Percentiles rank a stretch among this genome's conserved stretches.
These are phyloP conservation scores for Acrocephalus arundinaceus DNA, from an alignment of 2,113 vertebrate species.

Conservation along the genomic window DNA sequence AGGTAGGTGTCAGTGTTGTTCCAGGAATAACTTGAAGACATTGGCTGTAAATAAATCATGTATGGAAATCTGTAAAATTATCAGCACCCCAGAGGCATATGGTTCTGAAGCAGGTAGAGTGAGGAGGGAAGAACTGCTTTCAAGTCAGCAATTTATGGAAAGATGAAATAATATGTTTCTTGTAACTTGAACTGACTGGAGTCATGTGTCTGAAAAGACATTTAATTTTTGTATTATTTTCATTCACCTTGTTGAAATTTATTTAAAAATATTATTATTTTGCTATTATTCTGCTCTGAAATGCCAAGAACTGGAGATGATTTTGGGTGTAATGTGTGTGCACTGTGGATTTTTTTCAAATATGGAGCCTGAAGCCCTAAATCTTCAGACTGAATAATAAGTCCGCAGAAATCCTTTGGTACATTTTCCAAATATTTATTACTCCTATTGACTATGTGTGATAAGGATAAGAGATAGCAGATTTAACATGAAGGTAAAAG, in stretches of 20 bases:
- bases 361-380: neutral
- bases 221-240: neutral
- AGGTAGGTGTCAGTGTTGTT: neutral
- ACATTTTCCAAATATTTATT: neutral
- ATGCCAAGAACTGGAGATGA: neutral
- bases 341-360: neutral
- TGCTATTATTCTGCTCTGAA: neutral
- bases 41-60: neutral
- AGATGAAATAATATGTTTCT: neutral
- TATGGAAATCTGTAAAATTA: neutral
- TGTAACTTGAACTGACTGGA: neutral
- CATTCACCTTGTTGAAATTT: neutral
- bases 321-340: neutral
- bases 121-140: neutral
- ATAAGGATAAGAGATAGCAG: neutral
- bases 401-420: neutral
- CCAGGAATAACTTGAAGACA: neutral
- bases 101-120: neutral
- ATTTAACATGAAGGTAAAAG: neutral
- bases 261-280: neutral
- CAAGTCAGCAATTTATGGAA: neutral
- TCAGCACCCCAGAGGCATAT: neutral
- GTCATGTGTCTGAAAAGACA: neutral
- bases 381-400: neutral
- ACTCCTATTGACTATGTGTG: rapidly evolving